Evolutionary conservation across 2,888 invertebrate genomes (phyloP), one percentile per base, ranked within the genome.

Genomic region (Tolmerus cingulatus): DNA sequence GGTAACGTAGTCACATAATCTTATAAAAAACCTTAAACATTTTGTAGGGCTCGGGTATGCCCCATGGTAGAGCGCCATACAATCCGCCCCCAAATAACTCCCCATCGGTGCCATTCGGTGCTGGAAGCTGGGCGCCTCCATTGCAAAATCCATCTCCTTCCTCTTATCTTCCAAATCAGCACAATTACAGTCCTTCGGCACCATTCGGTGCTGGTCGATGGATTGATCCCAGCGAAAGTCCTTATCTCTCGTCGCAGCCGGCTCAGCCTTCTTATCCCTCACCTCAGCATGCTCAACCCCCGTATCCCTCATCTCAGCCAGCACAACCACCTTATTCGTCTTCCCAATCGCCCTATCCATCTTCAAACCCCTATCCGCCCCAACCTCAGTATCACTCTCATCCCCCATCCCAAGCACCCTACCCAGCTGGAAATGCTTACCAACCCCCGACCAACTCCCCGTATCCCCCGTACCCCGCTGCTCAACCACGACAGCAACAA

Each of bases 11-110:
- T 78, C 4, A 16, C 51, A 87, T 30, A 74, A 74, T 34, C 51
- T 81, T 16, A 51, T 43, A 66, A 37, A 81, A n/a, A 46, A 79
- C 57, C 19, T 37, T 27, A 74, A 82, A 79, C 84, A 88, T 89
- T 90, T 92, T 92, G 90, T 92, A 92, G 92, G 92, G 92, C 90
- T 90, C 92, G 90, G 92, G 92, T 90, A 91, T 91, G 91, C 91
- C 91, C 89, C 90, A 89, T 90, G 91, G 89, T 89, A 89, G 89
- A 90, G 88, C 89, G 89, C 87, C 88, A 86, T 84, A 84, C 66
- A 88, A 88, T 88, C 57, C 88, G 30, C 89, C 90, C 74, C 89
- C 89, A 87, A 88, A 89, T 46, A 79, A 79, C 51, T 23, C 46
- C 30, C 88, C 87, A 87, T 90, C 89, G 88, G 90, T 90, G 78